Evolutionary conservation across 2,113 vertebrate genomes (phyloP).

Genomic region (Menidia beryllina): DNA sequence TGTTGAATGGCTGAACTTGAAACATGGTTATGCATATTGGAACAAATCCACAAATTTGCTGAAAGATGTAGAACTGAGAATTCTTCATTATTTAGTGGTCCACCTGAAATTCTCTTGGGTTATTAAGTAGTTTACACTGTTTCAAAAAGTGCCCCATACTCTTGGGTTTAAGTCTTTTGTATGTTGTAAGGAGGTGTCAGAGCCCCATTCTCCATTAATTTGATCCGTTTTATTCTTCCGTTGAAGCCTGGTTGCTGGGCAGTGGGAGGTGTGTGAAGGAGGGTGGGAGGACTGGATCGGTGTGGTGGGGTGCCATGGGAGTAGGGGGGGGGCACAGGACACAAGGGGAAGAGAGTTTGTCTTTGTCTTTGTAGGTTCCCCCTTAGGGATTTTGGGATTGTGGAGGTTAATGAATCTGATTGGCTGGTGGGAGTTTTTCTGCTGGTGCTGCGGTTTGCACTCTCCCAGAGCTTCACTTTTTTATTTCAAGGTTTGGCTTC

Average conservation of each 20-base stretch:
- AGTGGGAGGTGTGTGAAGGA: not conserved
- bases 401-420: slow-evolving; percentile 84
- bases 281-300: slow-evolving; percentile 27
- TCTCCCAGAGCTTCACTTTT: slow-evolving; percentile 70
- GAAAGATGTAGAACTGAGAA: too few relatives aligned
- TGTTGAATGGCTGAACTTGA: not conserved
- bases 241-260: slow-evolving; percentile 22
- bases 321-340: slow-evolving; percentile 54
- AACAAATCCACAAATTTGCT: too few relatives aligned
- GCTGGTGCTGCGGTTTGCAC: slow-evolving; percentile 80
- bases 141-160: not conserved
- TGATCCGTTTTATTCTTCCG: slow-evolving; percentile 20
- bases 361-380: slow-evolving; percentile 78
- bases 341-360: slow-evolving; percentile 78
- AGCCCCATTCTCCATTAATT: slow-evolving; percentile 10
- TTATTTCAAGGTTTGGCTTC: slow-evolving; percentile 69
- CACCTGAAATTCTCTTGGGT: too few relatives aligned
- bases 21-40: too few relatives aligned
- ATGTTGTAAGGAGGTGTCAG: slow-evolving; percentile 3
- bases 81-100: too few relatives aligned
- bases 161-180: not conserved
- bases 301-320: slow-evolving; percentile 44
- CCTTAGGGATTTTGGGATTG: slow-evolving; percentile 72
- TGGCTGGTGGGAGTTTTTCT: slow-evolving; percentile 77
- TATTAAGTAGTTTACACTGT: too few relatives aligned